Conservation (phyloP, 1,140 invertebrate genomes). For the Trinorchestia longiramus region DNA sequence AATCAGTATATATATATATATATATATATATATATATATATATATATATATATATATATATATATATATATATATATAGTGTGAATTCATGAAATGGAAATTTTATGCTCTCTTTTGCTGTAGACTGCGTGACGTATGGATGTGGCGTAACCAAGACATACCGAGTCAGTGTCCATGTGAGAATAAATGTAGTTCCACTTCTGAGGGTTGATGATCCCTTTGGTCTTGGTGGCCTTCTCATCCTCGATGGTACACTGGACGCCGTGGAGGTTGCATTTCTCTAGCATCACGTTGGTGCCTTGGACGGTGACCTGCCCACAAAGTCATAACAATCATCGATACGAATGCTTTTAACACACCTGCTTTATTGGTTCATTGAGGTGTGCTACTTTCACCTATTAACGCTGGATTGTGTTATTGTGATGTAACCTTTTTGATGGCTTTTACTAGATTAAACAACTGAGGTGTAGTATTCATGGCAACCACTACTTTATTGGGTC, state of each 20-base stretch:
- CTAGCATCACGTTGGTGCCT: conserved; percentile 6
- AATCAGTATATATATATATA: too few relatives aligned
- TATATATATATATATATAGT: too few relatives aligned
- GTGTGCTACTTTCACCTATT: neutral
- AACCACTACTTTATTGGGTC: too few relatives aligned
- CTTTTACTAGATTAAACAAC: too few relatives aligned
- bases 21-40: too few relatives aligned
- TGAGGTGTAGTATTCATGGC: too few relatives aligned
- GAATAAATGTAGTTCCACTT: conserved; percentile 38
- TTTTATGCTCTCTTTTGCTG: too few relatives aligned
- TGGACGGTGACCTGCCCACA: neutral
- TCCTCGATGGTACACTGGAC: neutral
- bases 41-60: too few relatives aligned
- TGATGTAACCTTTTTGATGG: too few relatives aligned
- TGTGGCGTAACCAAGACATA: neutral
- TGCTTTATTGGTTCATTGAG: neutral
- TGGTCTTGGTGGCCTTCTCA: neutral
- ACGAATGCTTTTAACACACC: neutral
- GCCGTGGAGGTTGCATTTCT: neutral
- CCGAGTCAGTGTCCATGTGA: neutral
- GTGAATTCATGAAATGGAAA: too few relatives aligned
- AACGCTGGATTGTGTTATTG: too few relatives aligned
- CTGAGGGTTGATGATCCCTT: neutral
- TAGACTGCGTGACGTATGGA: neutral
- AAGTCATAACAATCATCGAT: neutral